Evolutionary conservation across 2,113 vertebrate genomes (phyloP).

Genomic region (Elephas maximus): DNA sequence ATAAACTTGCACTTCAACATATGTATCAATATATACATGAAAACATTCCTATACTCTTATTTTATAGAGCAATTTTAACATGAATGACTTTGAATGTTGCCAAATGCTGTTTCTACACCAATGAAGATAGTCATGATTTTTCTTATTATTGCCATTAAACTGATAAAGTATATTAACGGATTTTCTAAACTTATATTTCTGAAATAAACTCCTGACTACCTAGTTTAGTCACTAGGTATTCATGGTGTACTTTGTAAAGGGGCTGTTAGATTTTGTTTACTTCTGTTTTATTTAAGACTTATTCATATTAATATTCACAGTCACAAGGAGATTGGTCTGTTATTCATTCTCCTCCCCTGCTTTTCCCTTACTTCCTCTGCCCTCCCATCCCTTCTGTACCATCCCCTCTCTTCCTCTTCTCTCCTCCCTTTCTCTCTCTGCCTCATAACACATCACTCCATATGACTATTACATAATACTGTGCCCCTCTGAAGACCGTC

Average conservation of each 20-base stretch:
- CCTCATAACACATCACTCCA: neutral
- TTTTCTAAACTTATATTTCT: conserved; percentile 5
- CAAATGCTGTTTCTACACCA: neutral
- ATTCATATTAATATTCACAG: neutral
- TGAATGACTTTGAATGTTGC: neutral
- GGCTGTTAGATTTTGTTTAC: neutral
- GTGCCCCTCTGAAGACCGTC: neutral
- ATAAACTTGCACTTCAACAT: neutral
- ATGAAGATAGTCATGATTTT: neutral
- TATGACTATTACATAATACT: neutral
- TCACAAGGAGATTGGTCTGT: neutral
- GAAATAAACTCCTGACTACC: neutral
- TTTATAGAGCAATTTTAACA: neutral
- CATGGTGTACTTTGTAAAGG: neutral
- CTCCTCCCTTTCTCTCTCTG: neutral
- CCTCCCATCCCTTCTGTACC: no score
- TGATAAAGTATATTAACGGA: neutral
- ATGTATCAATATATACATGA: neutral
- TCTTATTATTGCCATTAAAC: neutral
- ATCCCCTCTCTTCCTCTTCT: neutral
- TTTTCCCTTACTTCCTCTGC: neutral
- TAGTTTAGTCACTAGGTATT: neutral
- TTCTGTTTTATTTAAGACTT: neutral
- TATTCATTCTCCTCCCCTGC: neutral
- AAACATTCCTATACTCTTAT: neutral